phyloP scores from a whole-genome alignment of 2,888 invertebrate genomes.

The Tillus elongatus region DNA sequence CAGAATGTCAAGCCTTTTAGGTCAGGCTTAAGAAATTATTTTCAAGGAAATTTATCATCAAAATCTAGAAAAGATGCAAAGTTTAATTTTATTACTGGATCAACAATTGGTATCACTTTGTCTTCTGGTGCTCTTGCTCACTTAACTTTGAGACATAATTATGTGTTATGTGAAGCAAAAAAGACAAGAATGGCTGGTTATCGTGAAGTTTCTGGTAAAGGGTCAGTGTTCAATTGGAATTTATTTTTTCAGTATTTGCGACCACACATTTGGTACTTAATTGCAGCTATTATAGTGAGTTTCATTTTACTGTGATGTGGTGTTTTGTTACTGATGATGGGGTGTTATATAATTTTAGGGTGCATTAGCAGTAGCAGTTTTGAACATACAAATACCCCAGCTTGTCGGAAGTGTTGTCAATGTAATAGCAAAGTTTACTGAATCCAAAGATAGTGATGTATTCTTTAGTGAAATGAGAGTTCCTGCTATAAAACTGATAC shows the following conservation, averaged over 20 bases:
- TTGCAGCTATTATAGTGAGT: constrained; percentile 71
- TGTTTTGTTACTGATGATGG: too few species aligned
- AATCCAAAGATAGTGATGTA: constrained; percentile 42
- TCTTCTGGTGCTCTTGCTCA: constrained; percentile 21
- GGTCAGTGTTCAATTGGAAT: constrained; percentile 67
- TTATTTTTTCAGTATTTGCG: constrained; percentile 62
- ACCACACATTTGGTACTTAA: constrained; percentile 67
- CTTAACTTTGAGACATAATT: constrained; percentile 22
- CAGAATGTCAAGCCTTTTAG: too few species aligned
- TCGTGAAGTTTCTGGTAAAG: constrained; percentile 39
- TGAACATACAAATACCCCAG: constrained; percentile 85
- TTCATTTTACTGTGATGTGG: too few species aligned
- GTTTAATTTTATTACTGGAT: too few species aligned
- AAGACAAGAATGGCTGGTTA: constrained; percentile 35
- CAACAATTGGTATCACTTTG: too few species aligned
- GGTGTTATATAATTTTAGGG: constrained; percentile 57
- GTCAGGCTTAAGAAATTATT: too few species aligned
- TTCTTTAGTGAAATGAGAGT: constrained; percentile 54
- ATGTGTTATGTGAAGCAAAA: constrained; percentile 29
- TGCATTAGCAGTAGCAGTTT: constrained; percentile 74
- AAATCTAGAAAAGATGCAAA: too few species aligned
- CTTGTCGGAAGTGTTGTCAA: constrained; percentile 77
- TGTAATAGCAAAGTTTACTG: constrained; percentile 54
- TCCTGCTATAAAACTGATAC: constrained; percentile 59
- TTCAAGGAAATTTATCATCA: too few species aligned